phyloP scores from a whole-genome alignment of 2,888 invertebrate genomes.

The Anaspis maculata region DNA sequence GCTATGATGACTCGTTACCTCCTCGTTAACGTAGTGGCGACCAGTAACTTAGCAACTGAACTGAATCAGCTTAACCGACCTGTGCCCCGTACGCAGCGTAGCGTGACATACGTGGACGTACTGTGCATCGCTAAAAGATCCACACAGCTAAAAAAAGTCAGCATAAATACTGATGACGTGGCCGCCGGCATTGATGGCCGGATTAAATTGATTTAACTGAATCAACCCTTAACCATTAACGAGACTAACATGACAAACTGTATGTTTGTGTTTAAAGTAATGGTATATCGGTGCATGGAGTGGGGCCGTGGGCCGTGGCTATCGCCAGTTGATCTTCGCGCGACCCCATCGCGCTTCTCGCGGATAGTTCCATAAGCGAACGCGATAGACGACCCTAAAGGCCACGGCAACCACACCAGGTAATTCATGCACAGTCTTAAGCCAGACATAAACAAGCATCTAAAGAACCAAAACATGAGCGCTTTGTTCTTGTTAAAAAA shows the following conservation, averaged over 20 bases:
- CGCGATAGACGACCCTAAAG: constrained; percentile 14
- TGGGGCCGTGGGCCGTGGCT: constrained; percentile 28
- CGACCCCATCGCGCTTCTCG: not conserved
- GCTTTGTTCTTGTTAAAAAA: constrained; percentile 7
- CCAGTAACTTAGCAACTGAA: constrained; percentile 19
- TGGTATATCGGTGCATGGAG: constrained; percentile 40
- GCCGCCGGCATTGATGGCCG: constrained; percentile 13
- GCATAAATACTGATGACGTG: constrained; percentile 12
- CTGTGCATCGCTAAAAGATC: too few species aligned
- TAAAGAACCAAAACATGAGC: too few species aligned
- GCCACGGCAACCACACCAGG: constrained; percentile 36
- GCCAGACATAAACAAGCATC: constrained; percentile 33
- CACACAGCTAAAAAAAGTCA: too few species aligned
- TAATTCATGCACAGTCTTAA: constrained; percentile 38
- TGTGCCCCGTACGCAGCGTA: too few species aligned
- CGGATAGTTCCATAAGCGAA: constrained; percentile 2
- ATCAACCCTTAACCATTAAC: constrained; percentile 8
- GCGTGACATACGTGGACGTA: too few species aligned
- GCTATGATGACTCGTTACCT: constrained; percentile 42
- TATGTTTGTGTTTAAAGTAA: constrained; percentile 32
- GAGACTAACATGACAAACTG: constrained; percentile 20
- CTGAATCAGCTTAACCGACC: constrained; percentile 11
- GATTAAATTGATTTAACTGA: constrained; percentile 8
- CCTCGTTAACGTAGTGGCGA: constrained; percentile 36
- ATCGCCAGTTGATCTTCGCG: constrained; percentile 11